Conservation (phyloP, 2,888 invertebrate species). For the Apamea sordens region DNA sequence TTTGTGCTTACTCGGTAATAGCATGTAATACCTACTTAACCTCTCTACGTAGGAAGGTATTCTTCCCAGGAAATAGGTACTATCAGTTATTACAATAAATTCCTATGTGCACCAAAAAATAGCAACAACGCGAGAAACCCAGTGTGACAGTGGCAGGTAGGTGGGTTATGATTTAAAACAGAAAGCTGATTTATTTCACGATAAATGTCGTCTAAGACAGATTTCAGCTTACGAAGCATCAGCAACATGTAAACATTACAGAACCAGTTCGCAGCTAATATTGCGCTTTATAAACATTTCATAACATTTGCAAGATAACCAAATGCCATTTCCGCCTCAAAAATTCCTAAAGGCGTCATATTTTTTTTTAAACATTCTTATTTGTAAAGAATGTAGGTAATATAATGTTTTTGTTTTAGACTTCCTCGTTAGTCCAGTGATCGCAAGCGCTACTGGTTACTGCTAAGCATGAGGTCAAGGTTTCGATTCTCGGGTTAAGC, state of each 20-base stretch:
- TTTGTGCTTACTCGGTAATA: conserved; percentile 21
- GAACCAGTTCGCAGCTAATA: conserved; percentile 16
- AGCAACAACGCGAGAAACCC: not conserved
- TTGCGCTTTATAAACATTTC: conserved; percentile 43
- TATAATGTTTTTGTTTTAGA: not conserved
- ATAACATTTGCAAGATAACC: conserved; percentile 30
- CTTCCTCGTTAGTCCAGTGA: not conserved
- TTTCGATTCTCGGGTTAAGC: not conserved
- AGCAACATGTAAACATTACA: conserved; percentile 48
- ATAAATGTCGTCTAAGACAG: conserved; percentile 34
- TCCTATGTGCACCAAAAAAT: not conserved
- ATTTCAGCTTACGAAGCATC: conserved; percentile 36
- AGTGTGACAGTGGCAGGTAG: not conserved
- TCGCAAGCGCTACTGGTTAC: not conserved
- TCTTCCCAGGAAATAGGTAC: conserved; percentile 30
- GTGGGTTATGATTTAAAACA: conserved; percentile 14
- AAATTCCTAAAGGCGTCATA: conserved; percentile 25
- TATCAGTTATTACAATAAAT: not conserved
- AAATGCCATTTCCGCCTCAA: conserved; percentile 47
- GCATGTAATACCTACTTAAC: conserved; percentile 12
- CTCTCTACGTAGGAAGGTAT: not conserved
- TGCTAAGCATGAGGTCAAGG: not conserved
- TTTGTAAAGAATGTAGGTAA: not conserved
- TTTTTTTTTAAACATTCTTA: not conserved
- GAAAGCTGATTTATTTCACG: conserved; percentile 20